Evolutionary conservation across 2,888 invertebrate genomes (phyloP).

Genomic region (Zhengitettix transpicula): DNA sequence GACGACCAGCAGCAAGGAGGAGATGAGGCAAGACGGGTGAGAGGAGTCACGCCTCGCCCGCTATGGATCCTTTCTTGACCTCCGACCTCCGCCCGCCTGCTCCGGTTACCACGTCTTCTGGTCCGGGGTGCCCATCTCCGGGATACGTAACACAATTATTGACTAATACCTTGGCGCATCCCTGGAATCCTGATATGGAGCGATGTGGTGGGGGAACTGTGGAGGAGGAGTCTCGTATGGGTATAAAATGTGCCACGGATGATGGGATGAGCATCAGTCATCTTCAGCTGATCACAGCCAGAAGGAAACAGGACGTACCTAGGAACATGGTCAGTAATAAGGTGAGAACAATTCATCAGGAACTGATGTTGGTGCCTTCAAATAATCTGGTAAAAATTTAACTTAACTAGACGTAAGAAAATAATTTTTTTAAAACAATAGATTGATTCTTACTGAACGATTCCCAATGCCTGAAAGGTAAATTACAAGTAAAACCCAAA

Average conservation of each 20-base stretch:
- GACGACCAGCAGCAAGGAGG: too few species aligned
- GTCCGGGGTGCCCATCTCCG: background rate
- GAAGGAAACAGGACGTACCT: background rate
- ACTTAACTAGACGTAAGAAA: too few species aligned
- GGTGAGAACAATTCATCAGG: background rate
- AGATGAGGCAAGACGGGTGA: too few species aligned
- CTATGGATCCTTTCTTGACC: background rate
- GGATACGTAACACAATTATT: background rate
- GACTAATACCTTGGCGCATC: background rate
- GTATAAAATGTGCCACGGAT: background rate
- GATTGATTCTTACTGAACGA: too few species aligned
- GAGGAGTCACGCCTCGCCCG: background rate
- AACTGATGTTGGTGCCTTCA: too few species aligned
- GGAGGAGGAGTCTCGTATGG: background rate
- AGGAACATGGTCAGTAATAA: background rate
- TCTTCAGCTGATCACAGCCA: background rate
- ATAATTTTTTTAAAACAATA: too few species aligned
- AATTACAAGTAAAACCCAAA: too few species aligned
- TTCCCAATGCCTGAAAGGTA: too few species aligned
- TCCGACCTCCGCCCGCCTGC: background rate
- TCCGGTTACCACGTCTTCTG: too few species aligned
- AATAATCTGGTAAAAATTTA: too few species aligned
- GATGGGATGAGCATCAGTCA: background rate
- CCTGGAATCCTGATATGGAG: background rate
- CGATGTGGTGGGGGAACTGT: too few species aligned